These are phyloP conservation scores for Pangasius djambal DNA, from an alignment of 2,797 vertebrate species.

Conservation along the genomic window DNA sequence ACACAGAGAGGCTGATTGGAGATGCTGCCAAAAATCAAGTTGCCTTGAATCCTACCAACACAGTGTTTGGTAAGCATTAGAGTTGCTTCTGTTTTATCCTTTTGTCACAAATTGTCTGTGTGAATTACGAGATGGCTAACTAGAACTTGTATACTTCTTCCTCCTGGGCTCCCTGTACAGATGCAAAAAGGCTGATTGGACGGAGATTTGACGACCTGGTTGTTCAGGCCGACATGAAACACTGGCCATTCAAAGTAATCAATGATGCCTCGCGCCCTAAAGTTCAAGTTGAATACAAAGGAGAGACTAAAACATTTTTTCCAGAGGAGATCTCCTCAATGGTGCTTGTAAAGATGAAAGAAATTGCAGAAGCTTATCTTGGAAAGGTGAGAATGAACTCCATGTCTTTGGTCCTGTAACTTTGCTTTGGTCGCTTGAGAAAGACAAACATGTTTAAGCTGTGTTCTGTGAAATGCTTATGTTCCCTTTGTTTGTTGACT, in stretches of 20 bases:
- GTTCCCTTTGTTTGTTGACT: neutral
- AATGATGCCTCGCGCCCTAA: slow-evolving; percentile 72
- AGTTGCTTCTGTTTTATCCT: neutral
- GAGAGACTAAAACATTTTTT: slow-evolving; percentile 75
- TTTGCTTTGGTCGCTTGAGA: neutral
- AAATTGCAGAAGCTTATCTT: slow-evolving; percentile 78
- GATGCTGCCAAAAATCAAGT: slow-evolving; percentile 97
- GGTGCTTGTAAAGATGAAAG: slow-evolving; percentile 64
- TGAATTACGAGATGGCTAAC: neutral
- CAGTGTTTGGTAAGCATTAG: slow-evolving; percentile 85
- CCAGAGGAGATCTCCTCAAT: slow-evolving; percentile 81
- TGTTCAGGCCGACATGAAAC: slow-evolving; percentile 80
- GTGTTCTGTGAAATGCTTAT: neutral
- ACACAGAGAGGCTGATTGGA: slow-evolving; percentile 89
- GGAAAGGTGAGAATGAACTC: slow-evolving; percentile 69
- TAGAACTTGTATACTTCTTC: neutral
- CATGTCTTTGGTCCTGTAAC: neutral
- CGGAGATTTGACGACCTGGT: slow-evolving; percentile 89
- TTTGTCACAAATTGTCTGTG: neutral
- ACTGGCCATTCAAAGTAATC: slow-evolving; percentile 78
- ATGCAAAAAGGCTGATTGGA: slow-evolving; percentile 93
- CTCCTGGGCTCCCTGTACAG: slow-evolving; percentile 63
- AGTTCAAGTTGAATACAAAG: slow-evolving; percentile 79
- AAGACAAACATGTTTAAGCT: neutral
- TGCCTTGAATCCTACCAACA: slow-evolving; percentile 93